Evolutionary conservation across 2,113 vertebrate species (phyloP).

Genomic region (Mesitornis unicolor): DNA sequence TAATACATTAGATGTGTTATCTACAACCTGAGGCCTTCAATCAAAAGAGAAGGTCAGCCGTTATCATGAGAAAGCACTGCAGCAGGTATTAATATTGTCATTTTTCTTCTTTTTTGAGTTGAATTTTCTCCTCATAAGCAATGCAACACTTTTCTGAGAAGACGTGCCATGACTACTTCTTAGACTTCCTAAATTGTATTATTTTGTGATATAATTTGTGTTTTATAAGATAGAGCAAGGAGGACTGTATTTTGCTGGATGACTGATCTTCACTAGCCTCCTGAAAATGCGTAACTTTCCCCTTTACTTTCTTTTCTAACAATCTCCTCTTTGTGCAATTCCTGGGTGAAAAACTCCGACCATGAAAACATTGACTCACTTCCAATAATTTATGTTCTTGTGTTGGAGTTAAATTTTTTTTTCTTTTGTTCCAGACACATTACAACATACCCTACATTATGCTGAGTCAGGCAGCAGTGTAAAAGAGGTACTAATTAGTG

Average conservation of each 20-base stretch:
- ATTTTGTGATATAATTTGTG: neutral
- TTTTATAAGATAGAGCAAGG: neutral
- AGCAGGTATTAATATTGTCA: neutral
- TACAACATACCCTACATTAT: neutral
- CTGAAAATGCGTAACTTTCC: neutral
- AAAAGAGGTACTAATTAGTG: neutral
- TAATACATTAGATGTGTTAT: neutral
- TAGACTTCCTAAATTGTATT: neutral
- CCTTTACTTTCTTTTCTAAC: neutral
- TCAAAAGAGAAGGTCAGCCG: neutral
- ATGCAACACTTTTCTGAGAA: neutral
- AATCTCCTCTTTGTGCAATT: neutral
- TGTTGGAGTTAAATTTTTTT: neutral
- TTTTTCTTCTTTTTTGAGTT: neutral
- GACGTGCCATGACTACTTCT: neutral
- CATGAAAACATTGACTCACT: neutral
- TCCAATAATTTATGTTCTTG: neutral
- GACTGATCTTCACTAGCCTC: neutral
- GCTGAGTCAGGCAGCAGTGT: neutral
- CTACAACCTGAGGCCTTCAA: neutral
- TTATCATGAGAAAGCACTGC: neutral
- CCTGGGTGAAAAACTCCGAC: neutral
- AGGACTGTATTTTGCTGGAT: neutral
- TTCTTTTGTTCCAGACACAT: neutral
- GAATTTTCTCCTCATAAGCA: neutral